Base-by-base conservation (phyloP, 2,888 invertebrate genomes). In the Hypsopygia costalis region DNA sequence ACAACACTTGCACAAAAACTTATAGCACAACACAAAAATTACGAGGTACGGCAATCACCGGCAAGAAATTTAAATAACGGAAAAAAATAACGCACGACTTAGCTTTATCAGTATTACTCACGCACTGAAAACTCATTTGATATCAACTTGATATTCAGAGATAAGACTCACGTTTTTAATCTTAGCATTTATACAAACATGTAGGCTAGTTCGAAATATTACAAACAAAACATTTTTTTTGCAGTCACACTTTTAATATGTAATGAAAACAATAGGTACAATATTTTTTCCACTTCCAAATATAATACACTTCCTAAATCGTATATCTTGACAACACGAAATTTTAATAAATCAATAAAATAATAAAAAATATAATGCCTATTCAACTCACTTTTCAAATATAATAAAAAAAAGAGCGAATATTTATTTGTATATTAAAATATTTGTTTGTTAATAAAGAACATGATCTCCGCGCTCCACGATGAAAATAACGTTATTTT, bases 121-220 rank as follows among this genome's bases (percentile, higher is more conserved):
- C 36, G 21, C 31, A 48, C 43, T 45, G 36, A 44, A 39, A 39
- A 11, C 11, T 25, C 25, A 22, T 45, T 31, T 43, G 48, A 48
- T 45, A 48, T 41, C 33, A 39, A 39, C 39, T 39, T 39, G 38
- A 12, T 39, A 39, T 39, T 39, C 32, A 27, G 11, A 25, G 38
- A 39, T 39, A 39, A 39, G 11, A 31, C 12, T 7, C 29, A n/a
- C 1, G 29, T 11, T 11, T 30, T 4, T 10, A 30, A 30, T 9
- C 12, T 11, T 22, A 16, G 9, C 21, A 25, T 32, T 22, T 38
- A 32, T 11, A 38, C 32, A 38, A 32, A 12, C 29, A 1, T 25
- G 31, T 22, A 21, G n/a, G 6, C 5, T 7, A 25, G 1, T 8
- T 3, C 11, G 8, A 12, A 31, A 11, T 6, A 36, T 1, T 1